Conservation (phyloP, 2,797 vertebrate genomes). For the Moxostoma hubbsi region DNA sequence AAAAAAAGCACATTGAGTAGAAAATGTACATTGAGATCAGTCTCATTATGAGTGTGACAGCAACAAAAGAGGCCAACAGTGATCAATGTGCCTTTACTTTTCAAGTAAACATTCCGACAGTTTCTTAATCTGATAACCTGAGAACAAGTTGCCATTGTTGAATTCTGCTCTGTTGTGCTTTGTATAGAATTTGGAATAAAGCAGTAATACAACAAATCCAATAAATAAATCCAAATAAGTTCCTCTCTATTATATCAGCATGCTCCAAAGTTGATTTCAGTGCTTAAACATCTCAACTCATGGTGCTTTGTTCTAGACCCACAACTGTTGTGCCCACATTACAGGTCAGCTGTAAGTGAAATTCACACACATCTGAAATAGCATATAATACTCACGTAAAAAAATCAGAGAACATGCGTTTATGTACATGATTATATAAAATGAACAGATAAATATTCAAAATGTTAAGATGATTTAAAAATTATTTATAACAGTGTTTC, state of each 20-base stretch:
- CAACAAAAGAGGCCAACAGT: neutral
- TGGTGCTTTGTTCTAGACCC: neutral
- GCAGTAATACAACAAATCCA: slow-evolving; percentile 9
- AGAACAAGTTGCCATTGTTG: slow-evolving; percentile 34
- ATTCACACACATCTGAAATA: slow-evolving; percentile 24
- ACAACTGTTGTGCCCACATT: neutral
- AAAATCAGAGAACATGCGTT: slow-evolving; percentile 47
- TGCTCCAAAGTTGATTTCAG: slow-evolving; percentile 4
- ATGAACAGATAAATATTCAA: slow-evolving; percentile 22
- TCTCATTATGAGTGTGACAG: slow-evolving; percentile 44
- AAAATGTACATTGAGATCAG: slow-evolving; percentile 55
- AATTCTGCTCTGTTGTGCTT: slow-evolving; percentile 44
- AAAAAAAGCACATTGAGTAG: slow-evolving; percentile 18
- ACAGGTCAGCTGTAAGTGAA: slow-evolving; percentile 13
- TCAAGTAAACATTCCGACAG: slow-evolving; percentile 23
- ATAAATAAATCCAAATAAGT: neutral
- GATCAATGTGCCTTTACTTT: slow-evolving; percentile 25
- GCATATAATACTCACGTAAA: slow-evolving; percentile 10
- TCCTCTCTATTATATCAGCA: neutral
- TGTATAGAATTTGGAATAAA: slow-evolving; percentile 14
- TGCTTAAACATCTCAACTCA: neutral
- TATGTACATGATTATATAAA: slow-evolving; percentile 41
- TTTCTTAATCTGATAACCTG: slow-evolving; percentile 28
- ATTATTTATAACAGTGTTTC: neutral
- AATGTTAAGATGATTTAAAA: slow-evolving; percentile 1